These are phyloP conservation scores for Calyptommatus sinebrachiatus DNA, from an alignment of 2,113 vertebrate genomes.

Conservation along the genomic window DNA sequence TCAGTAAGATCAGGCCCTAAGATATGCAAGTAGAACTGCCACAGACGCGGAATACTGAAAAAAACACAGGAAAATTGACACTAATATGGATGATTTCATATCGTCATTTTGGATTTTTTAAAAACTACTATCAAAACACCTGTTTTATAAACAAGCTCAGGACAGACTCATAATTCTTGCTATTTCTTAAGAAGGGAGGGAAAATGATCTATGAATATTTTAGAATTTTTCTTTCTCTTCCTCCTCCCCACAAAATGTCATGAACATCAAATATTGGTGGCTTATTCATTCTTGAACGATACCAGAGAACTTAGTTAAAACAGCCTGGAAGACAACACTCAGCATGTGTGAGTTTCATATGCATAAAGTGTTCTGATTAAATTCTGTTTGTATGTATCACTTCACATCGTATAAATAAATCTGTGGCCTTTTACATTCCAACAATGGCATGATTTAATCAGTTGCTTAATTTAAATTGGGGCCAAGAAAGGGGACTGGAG, in stretches of 20 bases:
- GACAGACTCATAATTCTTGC: too few species aligned
- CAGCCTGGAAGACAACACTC: slow-evolving; percentile 19
- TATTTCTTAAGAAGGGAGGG: accelerated
- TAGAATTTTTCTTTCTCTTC: neutral
- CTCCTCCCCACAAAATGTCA: too few species aligned
- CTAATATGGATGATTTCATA: too few species aligned
- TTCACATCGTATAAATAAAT: slow-evolving; percentile 42
- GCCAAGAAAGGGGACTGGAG: slow-evolving; percentile 42
- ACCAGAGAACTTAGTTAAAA: neutral
- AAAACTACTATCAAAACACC: too few species aligned
- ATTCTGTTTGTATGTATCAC: slow-evolving; percentile 13
- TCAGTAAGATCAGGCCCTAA: too few species aligned
- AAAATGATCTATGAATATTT: accelerated
- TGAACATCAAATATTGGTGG: neutral
- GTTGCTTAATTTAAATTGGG: slow-evolving; percentile 45
- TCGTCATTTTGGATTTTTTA: too few species aligned
- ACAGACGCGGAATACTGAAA: too few species aligned
- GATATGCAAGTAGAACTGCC: too few species aligned
- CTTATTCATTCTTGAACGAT: neutral
- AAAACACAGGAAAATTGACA: too few species aligned
- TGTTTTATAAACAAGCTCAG: neutral
- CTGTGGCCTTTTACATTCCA: slow-evolving; percentile 49
- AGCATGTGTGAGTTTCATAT: slow-evolving; percentile 5
- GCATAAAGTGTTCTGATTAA: slow-evolving; percentile 23
- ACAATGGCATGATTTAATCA: slow-evolving; percentile 43